Evolutionary conservation across 2,888 invertebrate species (phyloP).

Genomic region (Thereva nobilitata): DNA sequence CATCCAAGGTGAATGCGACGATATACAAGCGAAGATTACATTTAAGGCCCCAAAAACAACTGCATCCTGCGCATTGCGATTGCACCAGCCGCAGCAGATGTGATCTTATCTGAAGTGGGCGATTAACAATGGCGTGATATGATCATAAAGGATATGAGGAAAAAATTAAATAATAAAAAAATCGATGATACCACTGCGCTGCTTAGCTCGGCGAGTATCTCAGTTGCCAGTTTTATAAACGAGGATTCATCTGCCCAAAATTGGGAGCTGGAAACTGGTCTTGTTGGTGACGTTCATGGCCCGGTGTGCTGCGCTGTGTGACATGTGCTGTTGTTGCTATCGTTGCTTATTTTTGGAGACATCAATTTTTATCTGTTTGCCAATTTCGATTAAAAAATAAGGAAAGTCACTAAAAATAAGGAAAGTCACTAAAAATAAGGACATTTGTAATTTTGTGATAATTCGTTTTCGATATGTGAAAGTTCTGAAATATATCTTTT

Average conservation of each 20-base stretch:
- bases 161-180: conserved; percentile 14
- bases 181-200: conserved; percentile 26
- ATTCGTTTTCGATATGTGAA: no score
- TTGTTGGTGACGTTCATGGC: no score
- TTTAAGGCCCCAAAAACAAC: neutral
- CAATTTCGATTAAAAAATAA: no score
- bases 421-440: no score
- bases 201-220: conserved; percentile 16
- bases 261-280: conserved; percentile 16
- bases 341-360: conserved; percentile 10
- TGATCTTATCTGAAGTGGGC: conserved; percentile 34
- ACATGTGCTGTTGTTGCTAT: conserved; percentile 17
- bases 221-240: neutral
- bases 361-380: neutral
- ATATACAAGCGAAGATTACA: conserved; percentile 11
- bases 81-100: conserved; percentile 35
- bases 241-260: conserved; percentile 22
- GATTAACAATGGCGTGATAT: conserved; percentile 32
- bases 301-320: conserved; percentile 1
- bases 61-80: conserved; percentile 29
- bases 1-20: neutral
- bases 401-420: no score
- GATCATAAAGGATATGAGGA: neutral
- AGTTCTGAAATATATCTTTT: no score
- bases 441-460: no score